Conservation (phyloP, 2,113 vertebrate genomes). For the Mugil cephalus region DNA sequence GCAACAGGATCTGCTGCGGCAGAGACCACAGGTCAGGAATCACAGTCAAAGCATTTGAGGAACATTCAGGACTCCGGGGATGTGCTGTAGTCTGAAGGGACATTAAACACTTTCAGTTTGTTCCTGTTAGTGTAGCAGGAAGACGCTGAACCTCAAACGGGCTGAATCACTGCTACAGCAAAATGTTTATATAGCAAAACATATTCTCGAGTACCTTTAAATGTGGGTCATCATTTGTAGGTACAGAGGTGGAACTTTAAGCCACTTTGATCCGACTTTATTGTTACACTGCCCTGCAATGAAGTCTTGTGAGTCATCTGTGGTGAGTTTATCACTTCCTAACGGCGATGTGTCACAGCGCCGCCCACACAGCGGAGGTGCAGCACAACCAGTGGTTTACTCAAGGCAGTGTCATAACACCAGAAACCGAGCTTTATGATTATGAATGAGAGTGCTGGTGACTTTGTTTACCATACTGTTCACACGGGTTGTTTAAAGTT, state of each 20-base stretch:
- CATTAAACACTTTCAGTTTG: not conserved
- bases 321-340: conserved; percentile 76
- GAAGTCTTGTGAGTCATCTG: conserved; percentile 71
- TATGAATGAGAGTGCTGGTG: conserved; percentile 66
- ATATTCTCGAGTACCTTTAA: conserved; percentile 2
- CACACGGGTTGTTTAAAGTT: conserved; percentile 63
- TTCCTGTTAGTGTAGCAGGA: not conserved
- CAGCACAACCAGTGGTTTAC: conserved; percentile 62
- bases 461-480: conserved; percentile 67
- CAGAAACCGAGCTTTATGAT: conserved; percentile 63
- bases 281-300: conserved; percentile 56
- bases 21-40: conserved; percentile 95
- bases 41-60: not conserved
- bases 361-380: conserved; percentile 65
- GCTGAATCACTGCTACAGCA: not conserved
- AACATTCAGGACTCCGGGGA: not conserved
- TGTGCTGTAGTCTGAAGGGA: not conserved
- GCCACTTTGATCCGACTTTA: conserved; percentile 62
- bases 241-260: conserved; percentile 23
- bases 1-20: conserved; percentile 97
- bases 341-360: conserved; percentile 57
- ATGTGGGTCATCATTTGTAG: conserved; percentile 37
- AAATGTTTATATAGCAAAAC: conserved; percentile 19
- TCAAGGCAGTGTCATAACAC: conserved; percentile 73
- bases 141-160: not conserved